Conservation (phyloP, 1,140 invertebrate genomes). For the Leptopilina clavipes region DNA sequence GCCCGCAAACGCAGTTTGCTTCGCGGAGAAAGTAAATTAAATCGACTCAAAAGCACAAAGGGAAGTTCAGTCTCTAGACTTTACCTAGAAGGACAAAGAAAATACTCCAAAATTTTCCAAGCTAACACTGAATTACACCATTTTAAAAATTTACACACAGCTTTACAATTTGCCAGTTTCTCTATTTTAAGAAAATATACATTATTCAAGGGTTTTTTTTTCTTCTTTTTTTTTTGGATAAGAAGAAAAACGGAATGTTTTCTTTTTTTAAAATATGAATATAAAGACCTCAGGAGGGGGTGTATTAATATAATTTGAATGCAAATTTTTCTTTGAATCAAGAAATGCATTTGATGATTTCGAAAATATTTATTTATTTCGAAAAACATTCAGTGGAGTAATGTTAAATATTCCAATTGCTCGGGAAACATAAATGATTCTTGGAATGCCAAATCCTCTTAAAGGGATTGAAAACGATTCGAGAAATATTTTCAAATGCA, state of each 20-base stretch:
- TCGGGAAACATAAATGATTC: neutral
- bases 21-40: slow-evolving; percentile 18
- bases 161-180: neutral
- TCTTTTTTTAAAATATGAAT: too few relatives aligned
- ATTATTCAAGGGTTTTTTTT: neutral
- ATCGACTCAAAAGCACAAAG: slow-evolving; percentile 27
- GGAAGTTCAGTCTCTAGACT: slow-evolving; percentile 21
- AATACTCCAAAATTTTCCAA: neutral
- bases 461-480: neutral
- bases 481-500: neutral
- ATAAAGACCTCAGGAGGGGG: too few relatives aligned
- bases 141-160: slow-evolving; percentile 3
- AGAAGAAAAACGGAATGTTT: too few relatives aligned
- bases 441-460: neutral
- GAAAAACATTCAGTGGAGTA: too few relatives aligned
- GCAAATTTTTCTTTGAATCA: too few relatives aligned
- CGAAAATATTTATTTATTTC: neutral
- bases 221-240: too few relatives aligned
- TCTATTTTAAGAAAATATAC: neutral
- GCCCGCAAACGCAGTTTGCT: slow-evolving; percentile 25
- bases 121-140: slow-evolving; percentile 3
- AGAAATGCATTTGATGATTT: neutral
- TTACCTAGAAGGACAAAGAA: slow-evolving; percentile 31
- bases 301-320: too few relatives aligned
- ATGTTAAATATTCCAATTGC: neutral